Conservation (phyloP, 2,888 invertebrate genomes). For the Chaitophorus viminalis region DNA sequence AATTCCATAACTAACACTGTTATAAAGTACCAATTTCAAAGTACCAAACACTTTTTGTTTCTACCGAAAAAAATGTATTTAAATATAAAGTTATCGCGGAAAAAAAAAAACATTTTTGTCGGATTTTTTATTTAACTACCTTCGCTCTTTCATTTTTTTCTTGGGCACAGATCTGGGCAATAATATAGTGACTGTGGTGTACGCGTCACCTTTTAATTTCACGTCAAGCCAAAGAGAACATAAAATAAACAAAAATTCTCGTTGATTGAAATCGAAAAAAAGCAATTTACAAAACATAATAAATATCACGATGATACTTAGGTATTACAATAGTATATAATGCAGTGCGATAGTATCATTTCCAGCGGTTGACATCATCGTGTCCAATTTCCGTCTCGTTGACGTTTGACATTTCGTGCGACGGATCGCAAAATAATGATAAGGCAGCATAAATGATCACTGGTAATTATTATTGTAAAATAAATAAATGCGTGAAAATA, state of each 20-base stretch:
- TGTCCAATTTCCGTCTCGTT: constrained; percentile 26
- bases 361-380: neutral
- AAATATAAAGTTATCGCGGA: neutral
- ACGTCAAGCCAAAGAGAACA: neutral
- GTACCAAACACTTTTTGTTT: neutral
- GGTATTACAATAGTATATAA: too few species aligned
- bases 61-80: neutral
- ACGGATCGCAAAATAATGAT: neutral
- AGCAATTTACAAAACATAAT: constrained; percentile 35
- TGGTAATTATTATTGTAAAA: constrained; percentile 6
- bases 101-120: neutral
- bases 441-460: neutral
- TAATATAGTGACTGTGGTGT: neutral
- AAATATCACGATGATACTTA: neutral
- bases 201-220: neutral
- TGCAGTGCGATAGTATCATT: neutral
- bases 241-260: neutral
- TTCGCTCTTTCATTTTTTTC: neutral
- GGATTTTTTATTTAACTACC: neutral
- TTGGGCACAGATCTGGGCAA: neutral
- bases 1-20: neutral
- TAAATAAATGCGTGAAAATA: constrained; percentile 1
- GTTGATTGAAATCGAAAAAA: constrained; percentile 17
- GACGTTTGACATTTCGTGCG: neutral
- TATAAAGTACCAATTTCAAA: neutral